A percentile compares a stretch with the other conserved stretches of the same genome.
phyloP scores from a whole-genome alignment of 2,113 vertebrate species.

The Bungarus multicinctus region DNA sequence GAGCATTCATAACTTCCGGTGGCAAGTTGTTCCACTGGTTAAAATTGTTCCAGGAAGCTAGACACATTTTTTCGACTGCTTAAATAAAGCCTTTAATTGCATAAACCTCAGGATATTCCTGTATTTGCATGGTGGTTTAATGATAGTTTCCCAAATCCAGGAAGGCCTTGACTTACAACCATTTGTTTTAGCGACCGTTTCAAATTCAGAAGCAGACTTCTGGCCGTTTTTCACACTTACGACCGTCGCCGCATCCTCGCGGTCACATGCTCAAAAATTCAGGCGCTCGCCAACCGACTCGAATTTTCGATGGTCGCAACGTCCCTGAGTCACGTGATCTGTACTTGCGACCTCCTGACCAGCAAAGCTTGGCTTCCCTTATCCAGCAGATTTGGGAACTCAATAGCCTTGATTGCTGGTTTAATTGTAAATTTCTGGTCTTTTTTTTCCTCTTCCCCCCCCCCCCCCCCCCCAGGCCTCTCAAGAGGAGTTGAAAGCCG shows the following conservation, averaged over 20 bases:
- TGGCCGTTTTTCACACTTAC: background rate
- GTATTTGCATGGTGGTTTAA: background rate
- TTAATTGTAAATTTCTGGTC: constrained; percentile 25
- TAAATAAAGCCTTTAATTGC: background rate
- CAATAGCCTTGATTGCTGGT: background rate
- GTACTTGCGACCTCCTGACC: too few species aligned
- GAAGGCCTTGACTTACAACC: background rate
- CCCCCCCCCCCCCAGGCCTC: constrained; percentile 76
- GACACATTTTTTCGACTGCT: background rate
- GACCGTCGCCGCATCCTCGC: too few species aligned
- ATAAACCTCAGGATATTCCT: background rate
- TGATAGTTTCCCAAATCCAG: background rate
- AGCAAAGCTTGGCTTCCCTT: background rate
- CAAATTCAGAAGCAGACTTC: background rate
- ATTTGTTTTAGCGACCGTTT: background rate
- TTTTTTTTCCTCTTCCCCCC: constrained; percentile 4
- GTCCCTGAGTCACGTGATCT: too few species aligned
- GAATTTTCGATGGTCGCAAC: too few species aligned
- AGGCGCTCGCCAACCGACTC: too few species aligned
- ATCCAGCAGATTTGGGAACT: constrained; percentile 16
- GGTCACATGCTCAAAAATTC: too few species aligned
- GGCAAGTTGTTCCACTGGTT: too few species aligned
- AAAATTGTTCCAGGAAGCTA: background rate
- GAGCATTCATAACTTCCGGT: too few species aligned
- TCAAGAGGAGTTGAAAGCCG: constrained; percentile 91